Evolutionary conservation across 2,797 vertebrate genomes (phyloP), one percentile per base, ranked within the genome.

Genomic region (Molossus molossus): DNA sequence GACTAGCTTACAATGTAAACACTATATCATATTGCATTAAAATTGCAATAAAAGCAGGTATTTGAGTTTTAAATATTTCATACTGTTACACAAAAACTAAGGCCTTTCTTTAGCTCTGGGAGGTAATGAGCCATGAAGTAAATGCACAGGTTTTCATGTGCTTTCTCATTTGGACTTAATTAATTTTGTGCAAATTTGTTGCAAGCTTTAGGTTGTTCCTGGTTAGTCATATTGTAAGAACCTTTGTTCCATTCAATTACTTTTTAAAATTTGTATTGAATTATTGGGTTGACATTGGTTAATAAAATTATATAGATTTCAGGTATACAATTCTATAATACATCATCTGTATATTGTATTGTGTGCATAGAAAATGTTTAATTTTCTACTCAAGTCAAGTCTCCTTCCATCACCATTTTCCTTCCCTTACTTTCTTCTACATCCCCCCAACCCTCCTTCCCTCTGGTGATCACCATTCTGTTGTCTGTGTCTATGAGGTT

Each of bases 151-250:
- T 55, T 87, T 82, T 58, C 75, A 96, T 29, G 48, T 86, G 62
- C 62, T 94, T 85, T 96, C 57, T 89, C 27, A 65, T 77, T 75
- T 96, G 25, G 9, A 33, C 21, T 87, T 75, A 82, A 88, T 95
- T 65, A 90, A 40, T 72, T 94, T 80, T 27, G 7, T 86, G 12
- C 27, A 87, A 93, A 88, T 62, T 53, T 53, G 50, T 91, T 62
- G 17, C 23, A 70, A 89, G 40, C 3, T 62, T 94, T 70, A 88
- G 45, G 27, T 57, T 82, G 57, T 93, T 73, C 53, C 37, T 73
- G 17, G 37, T 69, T 79, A 91, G 40, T 45, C 18, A 18, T 77
- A n/a, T 62, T 91, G 67, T 25, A 58, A 11, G 13, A 87, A 33
- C 0, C 15, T 76, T 88, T 89, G 20, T 75, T 80, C 14, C n/a